A percentile compares a stretch with the other conserved stretches of the same genome.
phyloP scores from a whole-genome alignment of 37 sponge, comb jelly and placozoan species.

The Diacarnus erythraeanus region DNA sequence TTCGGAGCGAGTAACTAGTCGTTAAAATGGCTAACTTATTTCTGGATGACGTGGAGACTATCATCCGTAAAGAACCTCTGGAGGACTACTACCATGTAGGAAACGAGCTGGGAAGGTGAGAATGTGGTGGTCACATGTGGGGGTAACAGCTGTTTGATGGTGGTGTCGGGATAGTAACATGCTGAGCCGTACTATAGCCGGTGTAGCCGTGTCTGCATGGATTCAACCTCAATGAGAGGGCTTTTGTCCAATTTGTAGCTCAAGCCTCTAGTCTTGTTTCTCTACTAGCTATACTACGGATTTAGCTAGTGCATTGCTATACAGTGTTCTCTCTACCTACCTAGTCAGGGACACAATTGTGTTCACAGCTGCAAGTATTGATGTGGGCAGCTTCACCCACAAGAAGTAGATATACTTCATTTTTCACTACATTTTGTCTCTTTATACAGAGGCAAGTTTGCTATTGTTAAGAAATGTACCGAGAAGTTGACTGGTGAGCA shows the following conservation, averaged over 20 bases:
- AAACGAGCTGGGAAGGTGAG: slow-evolving; percentile 84
- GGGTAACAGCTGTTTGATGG: background rate
- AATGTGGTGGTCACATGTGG: background rate
- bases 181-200: no score
- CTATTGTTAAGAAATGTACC: slow-evolving; percentile 76
- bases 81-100: slow-evolving; percentile 73
- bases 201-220: no score
- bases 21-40: slow-evolving; percentile 28
- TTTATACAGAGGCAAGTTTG: slow-evolving; percentile 85
- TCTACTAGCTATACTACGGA: no score
- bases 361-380: no score
- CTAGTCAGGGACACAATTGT: no score
- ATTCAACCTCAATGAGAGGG: no score
- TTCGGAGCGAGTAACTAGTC: no score
- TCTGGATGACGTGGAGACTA: slow-evolving; percentile 60
- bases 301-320: no score
- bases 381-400: background rate
- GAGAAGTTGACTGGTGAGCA: slow-evolving; percentile 67
- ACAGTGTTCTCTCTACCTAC: no score
- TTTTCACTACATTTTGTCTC: no score
- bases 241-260: no score
- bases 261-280: no score
- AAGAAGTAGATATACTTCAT: background rate
- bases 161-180: background rate
- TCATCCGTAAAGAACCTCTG: slow-evolving; percentile 69